Conservation (phyloP, 2,113 vertebrate genomes). For the Nycticorax nycticorax region DNA sequence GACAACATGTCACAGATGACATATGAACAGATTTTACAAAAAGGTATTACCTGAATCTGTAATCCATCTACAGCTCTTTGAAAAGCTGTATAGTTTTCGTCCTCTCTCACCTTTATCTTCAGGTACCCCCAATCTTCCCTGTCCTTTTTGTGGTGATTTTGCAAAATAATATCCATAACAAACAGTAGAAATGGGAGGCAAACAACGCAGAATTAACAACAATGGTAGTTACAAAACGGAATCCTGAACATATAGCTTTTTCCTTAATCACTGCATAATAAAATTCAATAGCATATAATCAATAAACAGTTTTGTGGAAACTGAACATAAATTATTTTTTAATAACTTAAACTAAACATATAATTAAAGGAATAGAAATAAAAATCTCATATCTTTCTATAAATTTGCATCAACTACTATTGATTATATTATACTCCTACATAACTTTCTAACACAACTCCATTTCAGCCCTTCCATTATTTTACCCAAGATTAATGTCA, state of each 20-base stretch:
- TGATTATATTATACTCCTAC: neutral
- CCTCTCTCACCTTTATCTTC: neutral
- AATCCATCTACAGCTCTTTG: neutral
- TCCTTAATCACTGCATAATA: neutral
- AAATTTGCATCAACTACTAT: neutral
- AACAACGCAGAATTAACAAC: neutral
- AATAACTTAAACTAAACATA: neutral
- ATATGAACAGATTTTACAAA: neutral
- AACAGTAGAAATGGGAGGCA: neutral
- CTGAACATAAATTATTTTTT: neutral
- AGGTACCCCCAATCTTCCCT: neutral
- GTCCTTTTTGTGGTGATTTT: neutral
- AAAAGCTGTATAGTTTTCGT: neutral
- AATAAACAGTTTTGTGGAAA: neutral
- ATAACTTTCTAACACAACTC: neutral
- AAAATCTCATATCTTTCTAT: neutral
- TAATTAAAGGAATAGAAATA: neutral
- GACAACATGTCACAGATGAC: neutral
- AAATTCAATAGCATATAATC: neutral
- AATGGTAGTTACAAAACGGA: neutral
- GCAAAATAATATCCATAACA: neutral
- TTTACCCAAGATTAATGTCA: neutral
- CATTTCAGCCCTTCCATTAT: neutral
- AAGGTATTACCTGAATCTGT: neutral
- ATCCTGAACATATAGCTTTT: neutral